Percentiles rank a stretch among this genome's conserved stretches.
These are phyloP conservation scores for Hydractinia echinata DNA, from an alignment of 30 jellyfish, hydroid and myxozoan species.

Conservation along the genomic window DNA sequence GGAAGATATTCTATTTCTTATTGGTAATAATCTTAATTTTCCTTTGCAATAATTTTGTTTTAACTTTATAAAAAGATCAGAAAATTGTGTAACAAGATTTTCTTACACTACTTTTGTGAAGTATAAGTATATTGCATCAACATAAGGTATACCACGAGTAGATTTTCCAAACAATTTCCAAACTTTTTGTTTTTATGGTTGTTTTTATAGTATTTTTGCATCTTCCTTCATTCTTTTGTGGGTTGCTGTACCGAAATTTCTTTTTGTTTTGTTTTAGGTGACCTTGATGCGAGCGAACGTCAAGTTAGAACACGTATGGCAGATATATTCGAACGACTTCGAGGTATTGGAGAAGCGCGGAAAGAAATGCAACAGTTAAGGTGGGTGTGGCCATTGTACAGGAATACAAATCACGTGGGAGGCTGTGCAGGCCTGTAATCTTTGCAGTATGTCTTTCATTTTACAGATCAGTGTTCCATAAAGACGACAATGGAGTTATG, in stretches of 20 bases:
- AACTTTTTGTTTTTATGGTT: neutral
- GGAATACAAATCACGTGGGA: neutral
- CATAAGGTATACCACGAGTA: too few species aligned
- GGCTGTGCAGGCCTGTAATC: neutral
- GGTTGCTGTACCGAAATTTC: neutral
- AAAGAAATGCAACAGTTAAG: slow-evolving; percentile 52
- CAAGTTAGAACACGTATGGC: slow-evolving; percentile 64
- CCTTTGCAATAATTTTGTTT: neutral
- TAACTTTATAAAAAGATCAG: too few species aligned
- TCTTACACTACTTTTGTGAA: too few species aligned
- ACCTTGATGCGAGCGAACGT: slow-evolving; percentile 68
- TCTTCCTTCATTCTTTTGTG: too few species aligned
- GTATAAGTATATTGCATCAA: too few species aligned
- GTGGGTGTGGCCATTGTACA: slow-evolving; percentile 1
- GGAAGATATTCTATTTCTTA: slow-evolving; percentile 62
- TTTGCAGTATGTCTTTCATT: neutral
- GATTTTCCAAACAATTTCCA: too few species aligned
- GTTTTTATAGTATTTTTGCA: neutral
- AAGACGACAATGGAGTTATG: slow-evolving; percentile 36
- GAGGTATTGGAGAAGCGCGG: slow-evolving; percentile 71
- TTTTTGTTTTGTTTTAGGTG: slow-evolving; percentile 42
- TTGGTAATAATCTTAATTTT: slow-evolving; percentile 39
- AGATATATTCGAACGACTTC: slow-evolving; percentile 75
- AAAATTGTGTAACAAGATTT: too few species aligned
- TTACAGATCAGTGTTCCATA: slow-evolving; percentile 32